These are phyloP conservation scores for Poeciliopsis turrubarensis DNA, from an alignment of 2,113 vertebrate species.

Conservation along the genomic window DNA sequence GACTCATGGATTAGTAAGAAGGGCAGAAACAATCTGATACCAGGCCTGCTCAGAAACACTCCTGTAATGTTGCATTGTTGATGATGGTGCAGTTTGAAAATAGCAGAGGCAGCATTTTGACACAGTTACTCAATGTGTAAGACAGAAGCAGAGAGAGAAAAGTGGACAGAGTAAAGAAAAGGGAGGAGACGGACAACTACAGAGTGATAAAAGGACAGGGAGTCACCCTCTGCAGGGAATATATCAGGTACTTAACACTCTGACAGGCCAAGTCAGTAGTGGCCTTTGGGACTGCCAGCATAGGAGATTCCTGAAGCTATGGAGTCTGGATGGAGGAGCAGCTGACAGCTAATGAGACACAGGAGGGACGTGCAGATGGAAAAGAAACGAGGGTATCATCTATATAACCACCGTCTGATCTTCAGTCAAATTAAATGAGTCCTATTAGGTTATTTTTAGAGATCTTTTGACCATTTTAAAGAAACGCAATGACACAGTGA, in stretches of 20 bases:
- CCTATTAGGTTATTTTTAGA: neutral
- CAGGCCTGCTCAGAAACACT: conserved; percentile 11
- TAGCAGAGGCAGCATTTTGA: conserved; percentile 28
- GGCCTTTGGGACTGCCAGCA: conserved; percentile 42
- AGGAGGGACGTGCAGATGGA: neutral
- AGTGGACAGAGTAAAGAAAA: neutral
- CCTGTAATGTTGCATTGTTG: conserved; percentile 32
- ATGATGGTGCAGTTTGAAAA: conserved; percentile 37
- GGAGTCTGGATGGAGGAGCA: conserved; percentile 41
- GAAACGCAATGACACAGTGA: neutral
- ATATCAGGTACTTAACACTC: conserved; percentile 21
- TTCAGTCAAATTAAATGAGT: too few relatives aligned
- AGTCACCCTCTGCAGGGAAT: conserved; percentile 36
- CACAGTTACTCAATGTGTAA: conserved; percentile 28
- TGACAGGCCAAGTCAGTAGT: conserved; percentile 17
- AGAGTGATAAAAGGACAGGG: conserved; percentile 45
- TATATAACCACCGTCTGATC: neutral
- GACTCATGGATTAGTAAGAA: conserved; percentile 11
- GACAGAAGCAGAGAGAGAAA: conserved; percentile 37
- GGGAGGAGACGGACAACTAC: conserved; percentile 4
- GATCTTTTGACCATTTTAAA: neutral
- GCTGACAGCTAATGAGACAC: conserved; percentile 48
- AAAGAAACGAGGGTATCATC: conserved; percentile 1
- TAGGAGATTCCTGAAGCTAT: conserved; percentile 28
- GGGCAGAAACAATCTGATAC: conserved; percentile 20